Percentiles rank a stretch among this genome's conserved stretches.
These are phyloP conservation scores for Popillia japonica DNA, from an alignment of 1,140 invertebrate species.

Conservation along the genomic window DNA sequence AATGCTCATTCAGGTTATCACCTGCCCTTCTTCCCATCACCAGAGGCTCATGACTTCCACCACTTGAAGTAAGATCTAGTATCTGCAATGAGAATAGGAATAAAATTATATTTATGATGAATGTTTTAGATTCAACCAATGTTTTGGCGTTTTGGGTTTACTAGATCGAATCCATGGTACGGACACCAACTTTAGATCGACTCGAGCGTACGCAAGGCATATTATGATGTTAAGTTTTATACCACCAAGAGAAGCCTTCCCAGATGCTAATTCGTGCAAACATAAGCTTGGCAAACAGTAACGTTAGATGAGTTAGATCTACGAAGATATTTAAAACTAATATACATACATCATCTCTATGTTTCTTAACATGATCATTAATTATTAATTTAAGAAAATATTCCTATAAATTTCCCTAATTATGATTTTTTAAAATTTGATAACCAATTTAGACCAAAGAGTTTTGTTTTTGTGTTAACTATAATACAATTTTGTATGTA, in stretches of 20 bases:
- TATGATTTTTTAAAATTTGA: no score
- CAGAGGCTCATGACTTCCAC: constrained; percentile 92
- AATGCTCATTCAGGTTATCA: constrained; percentile 91
- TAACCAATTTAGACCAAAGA: no score
- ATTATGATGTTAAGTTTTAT: constrained; percentile 83
- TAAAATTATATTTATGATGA: neutral
- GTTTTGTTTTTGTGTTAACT: no score
- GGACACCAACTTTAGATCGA: constrained; percentile 78
- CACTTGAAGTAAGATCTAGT: constrained; percentile 77
- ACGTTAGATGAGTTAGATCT: neutral
- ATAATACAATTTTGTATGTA: no score
- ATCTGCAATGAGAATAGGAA: constrained; percentile 38
- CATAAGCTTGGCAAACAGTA: constrained; percentile 55
- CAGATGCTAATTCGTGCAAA: constrained; percentile 68
- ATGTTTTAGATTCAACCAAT: constrained; percentile 80
- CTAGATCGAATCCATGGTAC: constrained; percentile 88
- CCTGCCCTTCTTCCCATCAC: constrained; percentile 86
- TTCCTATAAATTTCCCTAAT: no score
- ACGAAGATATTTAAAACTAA: neutral
- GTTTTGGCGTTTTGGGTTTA: constrained; percentile 85
- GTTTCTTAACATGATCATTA: no score
- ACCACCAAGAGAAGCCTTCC: constrained; percentile 77
- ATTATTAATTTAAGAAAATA: no score
- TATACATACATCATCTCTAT: neutral
- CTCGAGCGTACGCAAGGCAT: constrained; percentile 77